Conservation (phyloP, 2,113 vertebrate species). For the Alethe castanea region DNA sequence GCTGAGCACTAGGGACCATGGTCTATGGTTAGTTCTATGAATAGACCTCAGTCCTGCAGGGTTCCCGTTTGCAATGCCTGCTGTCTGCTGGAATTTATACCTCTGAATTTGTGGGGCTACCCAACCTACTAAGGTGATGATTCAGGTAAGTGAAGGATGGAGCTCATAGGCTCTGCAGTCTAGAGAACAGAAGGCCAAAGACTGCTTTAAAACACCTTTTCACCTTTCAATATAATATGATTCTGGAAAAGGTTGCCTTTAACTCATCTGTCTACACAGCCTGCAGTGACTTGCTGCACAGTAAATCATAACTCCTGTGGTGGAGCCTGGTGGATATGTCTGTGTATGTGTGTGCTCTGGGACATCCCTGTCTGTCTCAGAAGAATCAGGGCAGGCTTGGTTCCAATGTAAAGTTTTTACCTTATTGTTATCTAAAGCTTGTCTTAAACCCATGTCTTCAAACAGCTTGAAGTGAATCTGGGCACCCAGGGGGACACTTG, state of each 20-base stretch:
- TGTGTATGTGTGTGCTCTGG: not conserved
- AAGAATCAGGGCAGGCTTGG: not conserved
- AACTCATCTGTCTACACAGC: not conserved
- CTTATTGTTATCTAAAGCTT: not conserved
- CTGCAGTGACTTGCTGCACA: not conserved
- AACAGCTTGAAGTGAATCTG: not conserved
- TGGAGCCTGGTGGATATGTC: not conserved
- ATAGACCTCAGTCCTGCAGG: not conserved
- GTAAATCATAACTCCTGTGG: not conserved
- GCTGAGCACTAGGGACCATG: not conserved
- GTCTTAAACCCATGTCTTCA: not conserved
- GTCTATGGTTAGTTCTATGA: slow-evolving; percentile 3
- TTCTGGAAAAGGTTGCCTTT: not conserved
- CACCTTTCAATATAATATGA: not conserved
- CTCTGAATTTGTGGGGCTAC: not conserved
- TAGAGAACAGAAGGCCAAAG: not conserved
- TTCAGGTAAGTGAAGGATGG: not conserved
- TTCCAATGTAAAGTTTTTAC: not conserved
- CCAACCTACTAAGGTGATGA: not conserved
- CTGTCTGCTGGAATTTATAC: slow-evolving; percentile 1
- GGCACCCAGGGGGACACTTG: not conserved
- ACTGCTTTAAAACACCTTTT: not conserved
- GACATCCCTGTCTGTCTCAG: not conserved
- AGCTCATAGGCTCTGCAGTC: not conserved
- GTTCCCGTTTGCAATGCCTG: not conserved